A percentile compares a stretch with the other conserved stretches of the same genome.
phyloP scores from a whole-genome alignment of 2,797 vertebrate genomes.

The Sarcophilus harrisii region DNA sequence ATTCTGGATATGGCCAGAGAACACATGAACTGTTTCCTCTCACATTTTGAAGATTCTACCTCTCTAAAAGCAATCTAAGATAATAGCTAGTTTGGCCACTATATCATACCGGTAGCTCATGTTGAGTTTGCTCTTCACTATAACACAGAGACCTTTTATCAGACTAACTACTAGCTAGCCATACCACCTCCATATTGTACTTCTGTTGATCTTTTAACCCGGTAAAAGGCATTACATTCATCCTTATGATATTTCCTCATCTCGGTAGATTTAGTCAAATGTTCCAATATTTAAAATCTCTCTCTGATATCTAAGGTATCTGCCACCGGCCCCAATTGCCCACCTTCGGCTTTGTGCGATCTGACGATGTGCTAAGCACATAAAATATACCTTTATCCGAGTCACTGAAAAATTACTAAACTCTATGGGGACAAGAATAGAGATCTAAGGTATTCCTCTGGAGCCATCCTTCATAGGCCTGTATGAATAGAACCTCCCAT shows the following conservation, averaged over 20 bases:
- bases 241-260: neutral
- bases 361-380: neutral
- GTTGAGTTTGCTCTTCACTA: neutral
- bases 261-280: neutral
- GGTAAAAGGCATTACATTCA: neutral
- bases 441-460: neutral
- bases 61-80: neutral
- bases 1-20: neutral
- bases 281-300: neutral
- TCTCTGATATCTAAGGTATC: neutral
- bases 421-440: neutral
- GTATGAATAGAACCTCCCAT: neutral
- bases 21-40: neutral
- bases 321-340: accelerated
- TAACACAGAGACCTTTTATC: neutral
- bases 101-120: neutral
- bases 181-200: neutral
- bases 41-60: neutral
- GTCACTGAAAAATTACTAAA: neutral
- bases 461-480: neutral
- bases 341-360: neutral
- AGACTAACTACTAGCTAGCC: neutral
- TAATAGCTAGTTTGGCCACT: neutral
- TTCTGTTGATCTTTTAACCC: neutral
- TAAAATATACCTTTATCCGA: neutral